phyloP scores from a whole-genome alignment of 1,140 invertebrate species.

The Bombus huntii region DNA sequence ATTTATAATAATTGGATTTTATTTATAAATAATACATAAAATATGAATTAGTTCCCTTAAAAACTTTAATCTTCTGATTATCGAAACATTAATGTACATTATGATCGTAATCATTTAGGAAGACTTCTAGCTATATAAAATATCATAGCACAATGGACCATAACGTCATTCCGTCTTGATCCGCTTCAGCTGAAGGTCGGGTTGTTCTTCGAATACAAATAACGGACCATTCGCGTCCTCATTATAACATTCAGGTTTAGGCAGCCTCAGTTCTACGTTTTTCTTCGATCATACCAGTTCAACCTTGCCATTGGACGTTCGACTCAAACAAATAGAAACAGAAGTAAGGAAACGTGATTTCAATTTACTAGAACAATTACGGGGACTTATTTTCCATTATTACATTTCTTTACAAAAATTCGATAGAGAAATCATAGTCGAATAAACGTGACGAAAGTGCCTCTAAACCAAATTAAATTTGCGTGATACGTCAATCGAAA shows the following conservation, averaged over 20 bases:
- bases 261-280: background rate
- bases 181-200: constrained; percentile 29
- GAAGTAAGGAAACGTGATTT: background rate
- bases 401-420: background rate
- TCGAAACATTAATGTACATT: background rate
- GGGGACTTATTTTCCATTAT: background rate
- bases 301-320: too few relatives aligned
- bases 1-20: too few relatives aligned
- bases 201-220: constrained; percentile 27
- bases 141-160: constrained; percentile 8
- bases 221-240: background rate
- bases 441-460: too few relatives aligned
- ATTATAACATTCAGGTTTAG: background rate
- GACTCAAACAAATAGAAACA: background rate
- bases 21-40: too few relatives aligned
- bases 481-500: too few relatives aligned
- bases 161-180: constrained; percentile 56
- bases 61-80: too few relatives aligned
- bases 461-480: too few relatives aligned
- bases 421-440: background rate
- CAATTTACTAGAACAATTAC: background rate
- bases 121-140: constrained; percentile 52
- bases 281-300: background rate
- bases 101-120: background rate
- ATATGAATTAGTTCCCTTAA: too few relatives aligned